Evolutionary conservation across 1,140 invertebrate genomes (phyloP), one percentile per base, ranked within the genome.

Genomic region (Rhynchophorus ferrugineus): DNA sequence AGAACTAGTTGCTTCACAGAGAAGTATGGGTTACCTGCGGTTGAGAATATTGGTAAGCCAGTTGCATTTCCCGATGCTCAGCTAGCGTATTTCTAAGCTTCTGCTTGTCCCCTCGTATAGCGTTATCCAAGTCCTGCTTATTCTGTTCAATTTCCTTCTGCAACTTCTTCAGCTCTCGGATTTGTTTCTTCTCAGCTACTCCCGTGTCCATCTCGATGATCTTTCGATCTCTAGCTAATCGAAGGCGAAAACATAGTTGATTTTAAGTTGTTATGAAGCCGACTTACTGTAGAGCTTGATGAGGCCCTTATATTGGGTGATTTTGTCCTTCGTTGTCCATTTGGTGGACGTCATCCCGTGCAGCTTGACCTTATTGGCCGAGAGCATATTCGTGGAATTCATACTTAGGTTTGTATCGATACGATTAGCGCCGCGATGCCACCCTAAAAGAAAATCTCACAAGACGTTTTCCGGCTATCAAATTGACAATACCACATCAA

Each of bases 261-360:
- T n/a, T n/a, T n/a, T n/a, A n/a, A n/a, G n/a, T n/a, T n/a, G n/a
- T n/a, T n/a, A n/a, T n/a, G n/a, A n/a, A n/a, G n/a, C n/a, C n/a
- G 56, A 58, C 67, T 73, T 69, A 82, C 80, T 76, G 50, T 80
- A 74, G 42, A 82, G 69, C 61, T 77, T 80, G 2, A 80, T 72
- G 17, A 82, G 65, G 34, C 77, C 77, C 17, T 79, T 73, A 57
- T 80, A 82, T 59, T 81, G 78, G 36, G 71, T 73, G 29, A 81
- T 72, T 70, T 81, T 82, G 53, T 83, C 78, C 56, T 71, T 74
- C 2, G 75, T 78, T 1, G 75, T 73, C 79, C 79, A 81, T 64
- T 73, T 77, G 29, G 73, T 72, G 54, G 79, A 74, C 57, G 75
- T 74, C 73, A 78, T 77, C 13, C 75, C 75, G 66, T 77, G 75